phyloP scores from a whole-genome alignment of 2,888 invertebrate species.

The Meiosimyza platycephala region DNA sequence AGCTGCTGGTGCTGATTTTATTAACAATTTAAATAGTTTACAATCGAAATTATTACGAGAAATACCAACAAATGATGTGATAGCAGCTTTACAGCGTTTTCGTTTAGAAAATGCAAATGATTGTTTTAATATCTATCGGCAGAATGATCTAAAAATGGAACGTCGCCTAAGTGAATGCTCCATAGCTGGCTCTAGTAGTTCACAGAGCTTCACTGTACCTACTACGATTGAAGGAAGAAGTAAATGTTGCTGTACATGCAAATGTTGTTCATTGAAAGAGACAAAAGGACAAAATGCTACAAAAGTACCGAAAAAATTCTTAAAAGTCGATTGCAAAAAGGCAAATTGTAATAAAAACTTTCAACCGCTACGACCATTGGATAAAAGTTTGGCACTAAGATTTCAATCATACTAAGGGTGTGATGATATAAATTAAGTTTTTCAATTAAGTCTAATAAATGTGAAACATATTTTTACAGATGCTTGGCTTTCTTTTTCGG shows the following conservation, averaged over 20 bases:
- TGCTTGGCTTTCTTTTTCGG: too few relatives aligned
- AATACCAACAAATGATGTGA: not conserved
- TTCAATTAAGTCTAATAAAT: too few relatives aligned
- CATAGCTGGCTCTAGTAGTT: not conserved
- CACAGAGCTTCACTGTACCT: too few relatives aligned
- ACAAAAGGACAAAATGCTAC: not conserved
- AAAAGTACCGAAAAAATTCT: not conserved
- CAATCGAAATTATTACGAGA: too few relatives aligned
- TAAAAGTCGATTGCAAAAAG: not conserved
- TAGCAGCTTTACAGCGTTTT: constrained; percentile 11
- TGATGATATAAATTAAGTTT: too few relatives aligned
- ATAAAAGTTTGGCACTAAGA: constrained; percentile 20
- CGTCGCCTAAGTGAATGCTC: not conserved
- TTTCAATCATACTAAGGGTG: constrained; percentile 13
- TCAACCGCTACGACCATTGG: constrained; percentile 14
- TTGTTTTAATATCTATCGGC: constrained; percentile 26
- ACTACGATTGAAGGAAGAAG: not conserved
- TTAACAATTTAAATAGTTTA: too few relatives aligned
- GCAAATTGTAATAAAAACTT: too few relatives aligned
- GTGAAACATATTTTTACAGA: too few relatives aligned
- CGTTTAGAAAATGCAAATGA: constrained; percentile 20
- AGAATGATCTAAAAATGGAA: constrained; percentile 19
- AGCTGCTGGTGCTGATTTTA: too few relatives aligned
- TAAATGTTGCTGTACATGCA: too few relatives aligned
- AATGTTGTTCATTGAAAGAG: not conserved